phyloP scores from a whole-genome alignment of 1,140 invertebrate genomes.

The Drosophila leontia region DNA sequence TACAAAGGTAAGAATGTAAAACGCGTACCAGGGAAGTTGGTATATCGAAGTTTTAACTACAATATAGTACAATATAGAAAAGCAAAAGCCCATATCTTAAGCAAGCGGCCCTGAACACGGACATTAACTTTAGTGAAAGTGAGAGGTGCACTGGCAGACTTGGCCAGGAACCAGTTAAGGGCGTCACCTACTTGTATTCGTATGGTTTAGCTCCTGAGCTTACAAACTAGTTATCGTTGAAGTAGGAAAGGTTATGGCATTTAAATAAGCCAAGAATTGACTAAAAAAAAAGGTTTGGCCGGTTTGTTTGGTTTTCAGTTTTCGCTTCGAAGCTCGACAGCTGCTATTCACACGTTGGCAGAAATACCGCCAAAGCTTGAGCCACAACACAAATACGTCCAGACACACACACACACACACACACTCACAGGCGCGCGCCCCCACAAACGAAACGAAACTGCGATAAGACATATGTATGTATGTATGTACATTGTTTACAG shows the following conservation, averaged over 20 bases:
- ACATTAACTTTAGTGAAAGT: slow-evolving; percentile 49
- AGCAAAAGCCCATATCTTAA: slow-evolving; percentile 6
- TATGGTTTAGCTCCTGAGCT: slow-evolving; percentile 22
- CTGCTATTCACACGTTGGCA: slow-evolving; percentile 47
- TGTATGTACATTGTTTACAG: slow-evolving; percentile 35
- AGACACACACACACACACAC: slow-evolving; percentile 13
- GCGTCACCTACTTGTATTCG: slow-evolving; percentile 9
- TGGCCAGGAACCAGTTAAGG: slow-evolving; percentile 58
- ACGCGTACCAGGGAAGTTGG: background rate
- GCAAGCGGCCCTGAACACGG: slow-evolving; percentile 48
- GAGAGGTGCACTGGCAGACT: slow-evolving; percentile 18
- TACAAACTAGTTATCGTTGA: slow-evolving; percentile 42
- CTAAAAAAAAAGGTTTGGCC: slow-evolving; percentile 43
- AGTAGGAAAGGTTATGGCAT: slow-evolving; percentile 46
- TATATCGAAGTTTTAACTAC: no score
- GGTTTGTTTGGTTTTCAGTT: slow-evolving; percentile 50
- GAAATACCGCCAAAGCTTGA: slow-evolving; percentile 26
- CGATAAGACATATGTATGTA: slow-evolving; percentile 34
- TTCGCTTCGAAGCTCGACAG: slow-evolving; percentile 34
- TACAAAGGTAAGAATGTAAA: background rate
- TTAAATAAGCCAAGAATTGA: slow-evolving; percentile 51
- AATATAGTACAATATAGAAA: background rate
- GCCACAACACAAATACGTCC: slow-evolving; percentile 9
- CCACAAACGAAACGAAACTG: slow-evolving; percentile 35
- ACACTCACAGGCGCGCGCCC: slow-evolving; percentile 14